These are phyloP conservation scores for Sebastes iracundus DNA, from an alignment of 2,797 vertebrate species.

Conservation along the genomic window DNA sequence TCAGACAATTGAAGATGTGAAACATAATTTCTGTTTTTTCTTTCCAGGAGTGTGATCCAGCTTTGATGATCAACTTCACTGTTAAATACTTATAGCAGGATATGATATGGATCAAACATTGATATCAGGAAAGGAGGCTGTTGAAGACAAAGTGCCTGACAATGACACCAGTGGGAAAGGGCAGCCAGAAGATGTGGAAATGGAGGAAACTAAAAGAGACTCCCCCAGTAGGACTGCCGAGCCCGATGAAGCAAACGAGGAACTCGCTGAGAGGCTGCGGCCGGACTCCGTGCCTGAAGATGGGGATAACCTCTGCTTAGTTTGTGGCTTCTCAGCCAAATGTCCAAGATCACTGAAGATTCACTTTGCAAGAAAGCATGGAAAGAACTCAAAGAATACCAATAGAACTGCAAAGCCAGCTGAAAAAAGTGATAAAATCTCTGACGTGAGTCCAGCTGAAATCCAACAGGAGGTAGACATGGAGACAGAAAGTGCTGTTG, in stretches of 20 bases:
- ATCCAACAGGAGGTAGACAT: constrained; percentile 25
- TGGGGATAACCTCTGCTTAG: constrained; percentile 49
- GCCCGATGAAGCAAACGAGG: constrained; percentile 25
- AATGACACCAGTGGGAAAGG: constrained; percentile 47
- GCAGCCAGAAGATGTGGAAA: constrained; percentile 46
- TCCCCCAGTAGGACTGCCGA: constrained; percentile 63
- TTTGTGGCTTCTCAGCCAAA: constrained; percentile 78
- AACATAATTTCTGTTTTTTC: not conserved
- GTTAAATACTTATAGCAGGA: constrained; percentile 17
- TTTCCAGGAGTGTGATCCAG: constrained; percentile 41
- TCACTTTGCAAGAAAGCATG: constrained; percentile 77
- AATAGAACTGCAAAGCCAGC: constrained; percentile 2
- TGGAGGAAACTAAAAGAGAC: constrained; percentile 31
- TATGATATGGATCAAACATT: constrained; percentile 72
- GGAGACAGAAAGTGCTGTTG: constrained; percentile 54
- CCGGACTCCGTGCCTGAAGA: constrained; percentile 17
- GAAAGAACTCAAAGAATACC: constrained; percentile 48
- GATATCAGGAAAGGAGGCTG: constrained; percentile 53
- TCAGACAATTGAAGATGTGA: not conserved
- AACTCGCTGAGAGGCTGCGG: constrained; percentile 5
- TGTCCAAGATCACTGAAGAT: constrained; percentile 83
- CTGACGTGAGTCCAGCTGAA: constrained; percentile 23
- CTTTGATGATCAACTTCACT: constrained; percentile 25
- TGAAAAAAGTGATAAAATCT: constrained; percentile 19
- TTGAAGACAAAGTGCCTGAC: constrained; percentile 39